A percentile compares a stretch with the other conserved stretches of the same genome.
Evolutionary conservation across 2,888 invertebrate genomes (phyloP).

Genomic region (Artemia sinica): DNA sequence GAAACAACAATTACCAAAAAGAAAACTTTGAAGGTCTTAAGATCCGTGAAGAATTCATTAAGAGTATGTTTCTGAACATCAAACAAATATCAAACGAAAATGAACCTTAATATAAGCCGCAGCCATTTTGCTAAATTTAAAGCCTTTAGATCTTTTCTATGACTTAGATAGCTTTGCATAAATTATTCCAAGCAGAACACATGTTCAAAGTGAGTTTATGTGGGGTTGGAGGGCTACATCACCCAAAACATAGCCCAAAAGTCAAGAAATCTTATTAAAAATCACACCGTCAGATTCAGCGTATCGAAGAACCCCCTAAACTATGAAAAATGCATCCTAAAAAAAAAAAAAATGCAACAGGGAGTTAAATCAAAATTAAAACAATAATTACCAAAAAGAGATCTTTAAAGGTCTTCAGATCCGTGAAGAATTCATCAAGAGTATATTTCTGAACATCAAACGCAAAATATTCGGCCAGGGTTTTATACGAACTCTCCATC

Average conservation of each 20-base stretch:
- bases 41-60: slow-evolving; percentile 87
- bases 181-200: no score
- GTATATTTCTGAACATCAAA: slow-evolving; percentile 86
- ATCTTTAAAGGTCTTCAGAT: slow-evolving; percentile 85
- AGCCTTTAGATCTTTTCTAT: no score
- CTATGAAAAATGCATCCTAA: slow-evolving; percentile 16
- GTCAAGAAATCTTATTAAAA: no score
- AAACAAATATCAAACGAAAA: slow-evolving; percentile 36
- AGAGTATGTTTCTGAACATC: slow-evolving; percentile 80
- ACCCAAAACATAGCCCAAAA: no score
- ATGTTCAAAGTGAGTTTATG: no score
- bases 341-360: slow-evolving; percentile 12
- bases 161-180: no score
- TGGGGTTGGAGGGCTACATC: no score
- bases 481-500: slow-evolving; percentile 68
- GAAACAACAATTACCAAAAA: slow-evolving; percentile 44
- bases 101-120: no score
- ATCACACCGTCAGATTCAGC: no score
- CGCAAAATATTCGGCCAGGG: slow-evolving; percentile 69
- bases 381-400: slow-evolving; percentile 51
- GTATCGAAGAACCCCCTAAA: background rate
- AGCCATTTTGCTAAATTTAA: no score
- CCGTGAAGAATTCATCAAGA: slow-evolving; percentile 85
- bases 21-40: slow-evolving; percentile 82
- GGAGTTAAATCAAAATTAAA: background rate